Evolutionary conservation across 2,888 invertebrate species (phyloP).

Genomic region (Macaria notata): DNA sequence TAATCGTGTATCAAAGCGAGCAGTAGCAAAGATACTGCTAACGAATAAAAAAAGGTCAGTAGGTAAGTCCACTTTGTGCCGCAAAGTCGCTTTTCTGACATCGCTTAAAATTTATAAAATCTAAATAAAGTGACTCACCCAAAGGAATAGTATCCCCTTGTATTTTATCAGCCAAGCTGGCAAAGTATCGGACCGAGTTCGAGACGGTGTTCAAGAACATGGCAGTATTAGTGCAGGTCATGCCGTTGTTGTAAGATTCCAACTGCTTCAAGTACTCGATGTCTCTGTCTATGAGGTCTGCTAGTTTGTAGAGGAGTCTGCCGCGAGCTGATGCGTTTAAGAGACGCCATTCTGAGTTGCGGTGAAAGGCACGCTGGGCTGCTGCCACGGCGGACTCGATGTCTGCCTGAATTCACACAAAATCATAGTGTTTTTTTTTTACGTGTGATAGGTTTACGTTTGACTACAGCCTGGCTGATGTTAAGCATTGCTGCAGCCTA

Average conservation of each 20-base stretch:
- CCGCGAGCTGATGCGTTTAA: slow-evolving; percentile 92
- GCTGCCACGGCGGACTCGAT: slow-evolving; percentile 89
- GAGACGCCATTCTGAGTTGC: slow-evolving; percentile 87
- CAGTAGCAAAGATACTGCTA: too few species aligned
- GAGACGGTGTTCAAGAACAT: slow-evolving; percentile 73
- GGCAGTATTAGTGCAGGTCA: slow-evolving; percentile 85
- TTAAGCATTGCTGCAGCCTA: too few species aligned
- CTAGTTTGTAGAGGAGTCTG: slow-evolving; percentile 85
- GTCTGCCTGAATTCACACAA: slow-evolving; percentile 78
- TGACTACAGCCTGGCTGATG: too few species aligned
- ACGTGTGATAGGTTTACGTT: slow-evolving; percentile 64
- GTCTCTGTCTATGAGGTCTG: slow-evolving; percentile 91
- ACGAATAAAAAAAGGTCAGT: too few species aligned
- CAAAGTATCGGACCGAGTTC: slow-evolving; percentile 87
- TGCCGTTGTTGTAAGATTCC: slow-evolving; percentile 96
- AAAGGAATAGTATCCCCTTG: slow-evolving; percentile 81
- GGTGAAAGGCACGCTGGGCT: slow-evolving; percentile 87
- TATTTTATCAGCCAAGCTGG: slow-evolving; percentile 94
- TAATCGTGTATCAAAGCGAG: too few species aligned
- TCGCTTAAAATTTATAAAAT: too few species aligned
- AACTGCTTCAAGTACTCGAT: slow-evolving; percentile 88
- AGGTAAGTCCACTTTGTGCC: too few species aligned
- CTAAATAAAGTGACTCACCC: slow-evolving; percentile 86
- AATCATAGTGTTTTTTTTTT: too few species aligned
- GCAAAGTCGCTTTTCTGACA: too few species aligned